These are phyloP conservation scores for Leuciscus idus DNA, from an alignment of 2,113 vertebrate species.

Conservation along the genomic window DNA sequence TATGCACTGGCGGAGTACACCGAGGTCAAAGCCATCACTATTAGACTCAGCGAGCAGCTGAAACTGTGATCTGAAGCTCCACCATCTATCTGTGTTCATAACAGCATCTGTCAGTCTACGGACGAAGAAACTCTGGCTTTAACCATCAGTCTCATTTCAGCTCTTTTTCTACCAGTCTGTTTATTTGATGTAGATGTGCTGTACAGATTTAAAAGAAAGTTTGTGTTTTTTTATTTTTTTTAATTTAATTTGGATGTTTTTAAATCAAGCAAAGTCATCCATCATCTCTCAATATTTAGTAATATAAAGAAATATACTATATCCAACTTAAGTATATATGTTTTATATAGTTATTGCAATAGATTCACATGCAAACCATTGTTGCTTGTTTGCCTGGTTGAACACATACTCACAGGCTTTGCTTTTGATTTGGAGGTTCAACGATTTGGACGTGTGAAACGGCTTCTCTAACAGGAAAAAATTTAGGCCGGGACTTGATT, in stretches of 20 bases:
- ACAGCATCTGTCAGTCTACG: conserved; percentile 14
- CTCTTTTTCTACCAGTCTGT: background rate
- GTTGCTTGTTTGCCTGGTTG: background rate
- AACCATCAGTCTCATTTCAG: conserved; percentile 13
- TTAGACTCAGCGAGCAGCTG: conserved; percentile 86
- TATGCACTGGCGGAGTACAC: conserved; percentile 92
- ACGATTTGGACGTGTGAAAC: too few species aligned
- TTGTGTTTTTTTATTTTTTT: conserved; percentile 38
- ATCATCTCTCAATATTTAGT: conserved; percentile 28
- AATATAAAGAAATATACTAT: conserved; percentile 10
- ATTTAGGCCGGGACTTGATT: too few species aligned
- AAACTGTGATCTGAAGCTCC: conserved; percentile 68
- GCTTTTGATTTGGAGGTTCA: background rate
- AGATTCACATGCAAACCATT: background rate
- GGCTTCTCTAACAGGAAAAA: too few species aligned
- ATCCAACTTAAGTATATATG: background rate
- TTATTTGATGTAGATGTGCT: conserved; percentile 53
- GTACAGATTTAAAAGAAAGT: conserved; percentile 43
- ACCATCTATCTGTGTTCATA: too few species aligned
- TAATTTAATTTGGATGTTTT: conserved; percentile 48
- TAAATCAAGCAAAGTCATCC: conserved; percentile 9
- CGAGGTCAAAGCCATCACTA: conserved; percentile 92
- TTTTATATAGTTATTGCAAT: background rate
- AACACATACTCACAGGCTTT: background rate
- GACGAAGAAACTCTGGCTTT: conserved; percentile 1